Conservation (phyloP, 2,888 invertebrate genomes). For the Acrocyrtus sp. region DNA sequence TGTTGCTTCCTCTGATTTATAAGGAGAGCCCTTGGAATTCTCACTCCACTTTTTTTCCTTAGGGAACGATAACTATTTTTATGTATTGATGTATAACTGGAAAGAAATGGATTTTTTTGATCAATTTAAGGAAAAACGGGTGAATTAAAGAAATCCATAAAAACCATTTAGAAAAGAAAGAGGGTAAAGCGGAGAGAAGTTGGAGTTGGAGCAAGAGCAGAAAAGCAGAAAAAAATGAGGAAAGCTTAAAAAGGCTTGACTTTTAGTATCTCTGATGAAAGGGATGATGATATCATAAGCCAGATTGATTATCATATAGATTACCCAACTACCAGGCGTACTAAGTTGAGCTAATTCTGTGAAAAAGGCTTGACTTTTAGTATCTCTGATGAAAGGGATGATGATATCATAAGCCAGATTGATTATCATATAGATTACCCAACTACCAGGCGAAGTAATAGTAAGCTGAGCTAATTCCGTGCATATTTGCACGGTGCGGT, state of each 20-base stretch:
- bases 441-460: conserved; percentile 19
- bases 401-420: conserved; percentile 24
- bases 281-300: conserved; percentile 22
- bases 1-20: conserved; percentile 27
- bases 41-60: too few relatives aligned
- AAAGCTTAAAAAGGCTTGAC: too few relatives aligned
- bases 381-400: conserved; percentile 14
- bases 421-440: conserved; percentile 47
- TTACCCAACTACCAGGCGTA: conserved; percentile 44
- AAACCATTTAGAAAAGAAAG: too few relatives aligned
- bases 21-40: conserved; percentile 16
- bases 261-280: conserved; percentile 7
- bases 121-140: conserved; percentile 35
- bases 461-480: conserved; percentile 34
- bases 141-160: conserved; percentile 1
- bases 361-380: too few relatives aligned
- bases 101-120: conserved; percentile 40
- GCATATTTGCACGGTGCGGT: conserved; percentile 43
- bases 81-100: conserved; percentile 19
- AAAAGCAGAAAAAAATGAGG: too few relatives aligned
- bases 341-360: too few relatives aligned
- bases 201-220: too few relatives aligned
- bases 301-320: conserved; percentile 52
- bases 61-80: conserved; percentile 47
- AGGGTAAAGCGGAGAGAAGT: too few relatives aligned